Evolutionary conservation across 2,113 vertebrate species (phyloP), one percentile per base, ranked within the genome.

Genomic region (Chloebia gouldiae): DNA sequence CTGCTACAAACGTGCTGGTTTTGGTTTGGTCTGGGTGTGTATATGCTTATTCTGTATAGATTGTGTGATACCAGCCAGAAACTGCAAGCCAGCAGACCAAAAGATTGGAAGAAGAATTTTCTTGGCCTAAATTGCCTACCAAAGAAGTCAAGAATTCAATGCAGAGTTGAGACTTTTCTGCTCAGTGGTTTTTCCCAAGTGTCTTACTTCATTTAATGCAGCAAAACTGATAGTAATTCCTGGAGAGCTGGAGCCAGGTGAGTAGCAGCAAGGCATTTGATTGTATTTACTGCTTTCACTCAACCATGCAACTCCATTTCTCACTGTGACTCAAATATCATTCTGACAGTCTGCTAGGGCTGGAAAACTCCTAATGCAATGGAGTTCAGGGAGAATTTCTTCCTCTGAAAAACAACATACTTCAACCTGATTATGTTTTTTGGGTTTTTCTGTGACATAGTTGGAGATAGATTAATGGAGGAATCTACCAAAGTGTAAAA

Each of bases 221-320:
- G 76, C 7, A 80, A 70, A 86, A 22, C 9, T 61, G 28, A 81
- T 4, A 31, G 10, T 22, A 71, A 64, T 68, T 93, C 60, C 65
- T 49, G 50, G 54, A 47, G 71, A 83, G 60, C 35, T 22, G 68
- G 64, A 93, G 76, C 64, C 90, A 86, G 47, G 75, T 72, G 53
- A 94, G 81, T 6, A 73, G 75, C 81, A 90, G 27, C 54, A 93
- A 92, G 60, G 81, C 71, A 68, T 68, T 81, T 86, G 92, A 86
- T 92, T 92, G 79, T 40, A 93, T 96, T 94, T 40, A 71, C 56
- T 81, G 56, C 51, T 88, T 75, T 86, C 85, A 83, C 60, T 76
- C 93, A 93, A 77, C 81, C 87, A 33, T 90, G 85, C 60, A 86
- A 73, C 59, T 96, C 56, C 79, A 88, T 96, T 92, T 73, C 90